These are phyloP conservation scores for Melanostoma scalare DNA, from an alignment of 2,888 invertebrate species.

Conservation along the genomic window DNA sequence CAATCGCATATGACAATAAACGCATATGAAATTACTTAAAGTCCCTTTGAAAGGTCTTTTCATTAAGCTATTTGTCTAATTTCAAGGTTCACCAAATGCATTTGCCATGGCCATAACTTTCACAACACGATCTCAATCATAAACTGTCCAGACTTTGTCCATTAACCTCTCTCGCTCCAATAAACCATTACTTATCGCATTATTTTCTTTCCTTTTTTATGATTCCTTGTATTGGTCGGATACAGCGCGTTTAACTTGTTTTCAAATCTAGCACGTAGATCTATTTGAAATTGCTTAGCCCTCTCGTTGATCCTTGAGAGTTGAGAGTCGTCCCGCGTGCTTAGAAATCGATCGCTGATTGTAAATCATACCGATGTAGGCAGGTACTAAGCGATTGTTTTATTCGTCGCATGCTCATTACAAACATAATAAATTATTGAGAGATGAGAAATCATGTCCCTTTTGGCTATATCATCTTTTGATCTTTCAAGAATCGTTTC, in stretches of 20 bases:
- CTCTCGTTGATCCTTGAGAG: slow-evolving; percentile 11
- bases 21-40: too few species aligned
- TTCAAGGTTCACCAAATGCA: neutral
- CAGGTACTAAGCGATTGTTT: slow-evolving; percentile 12
- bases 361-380: slow-evolving; percentile 25
- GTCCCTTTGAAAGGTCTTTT: too few species aligned
- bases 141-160: neutral
- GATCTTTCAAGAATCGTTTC: slow-evolving; percentile 43
- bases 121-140: too few species aligned
- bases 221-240: slow-evolving; percentile 26
- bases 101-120: too few species aligned
- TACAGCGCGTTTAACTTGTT: slow-evolving; percentile 48
- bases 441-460: slow-evolving; percentile 38
- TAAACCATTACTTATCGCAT: slow-evolving; percentile 13
- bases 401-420: slow-evolving; percentile 4
- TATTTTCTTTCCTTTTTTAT: neutral
- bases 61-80: slow-evolving; percentile 7
- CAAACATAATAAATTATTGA: slow-evolving; percentile 47
- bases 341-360: slow-evolving; percentile 16
- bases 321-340: too few species aligned
- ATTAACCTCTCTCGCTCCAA: slow-evolving; percentile 23
- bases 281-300: slow-evolving; percentile 13
- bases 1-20: too few species aligned
- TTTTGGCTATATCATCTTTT: slow-evolving; percentile 52
- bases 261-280: slow-evolving; percentile 34